A percentile compares a stretch with the other conserved stretches of the same genome.
These are phyloP conservation scores for Balearica regulorum DNA, from an alignment of 2,797 vertebrate species.

Conservation along the genomic window DNA sequence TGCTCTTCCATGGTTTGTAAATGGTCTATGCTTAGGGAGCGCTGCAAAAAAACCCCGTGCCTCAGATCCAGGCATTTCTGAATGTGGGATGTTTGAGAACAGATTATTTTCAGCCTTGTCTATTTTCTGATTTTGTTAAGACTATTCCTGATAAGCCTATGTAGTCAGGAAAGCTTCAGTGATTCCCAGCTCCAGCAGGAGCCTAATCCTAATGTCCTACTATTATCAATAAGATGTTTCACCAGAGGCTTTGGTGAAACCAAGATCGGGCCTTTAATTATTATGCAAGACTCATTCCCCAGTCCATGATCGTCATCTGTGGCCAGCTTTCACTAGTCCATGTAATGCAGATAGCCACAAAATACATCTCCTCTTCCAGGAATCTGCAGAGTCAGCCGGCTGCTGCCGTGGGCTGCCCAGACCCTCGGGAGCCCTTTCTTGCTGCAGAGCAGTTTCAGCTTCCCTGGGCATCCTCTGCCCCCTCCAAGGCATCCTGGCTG, in stretches of 20 bases:
- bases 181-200: background rate
- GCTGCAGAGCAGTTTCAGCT: background rate
- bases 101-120: conserved; percentile 45
- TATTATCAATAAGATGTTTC: background rate
- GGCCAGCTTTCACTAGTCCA: background rate
- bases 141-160: background rate
- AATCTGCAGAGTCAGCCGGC: background rate
- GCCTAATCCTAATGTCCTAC: background rate
- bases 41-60: background rate
- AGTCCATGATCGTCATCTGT: background rate
- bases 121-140: conserved; percentile 6
- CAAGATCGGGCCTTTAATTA: background rate
- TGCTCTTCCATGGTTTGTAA: background rate
- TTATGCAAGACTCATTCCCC: background rate
- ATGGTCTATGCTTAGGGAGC: background rate
- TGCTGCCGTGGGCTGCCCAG: background rate
- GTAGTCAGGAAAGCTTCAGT: background rate
- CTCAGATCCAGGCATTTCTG: conserved; percentile 24
- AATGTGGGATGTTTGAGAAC: conserved; percentile 43
- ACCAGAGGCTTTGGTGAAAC: background rate
- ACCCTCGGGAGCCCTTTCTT: background rate
- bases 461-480: background rate
- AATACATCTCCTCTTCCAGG: background rate
- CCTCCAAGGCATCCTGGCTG: background rate
- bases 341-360: background rate